These are phyloP conservation scores for Smutsia gigantea DNA, from an alignment of 2,797 vertebrate species.

Conservation along the genomic window DNA sequence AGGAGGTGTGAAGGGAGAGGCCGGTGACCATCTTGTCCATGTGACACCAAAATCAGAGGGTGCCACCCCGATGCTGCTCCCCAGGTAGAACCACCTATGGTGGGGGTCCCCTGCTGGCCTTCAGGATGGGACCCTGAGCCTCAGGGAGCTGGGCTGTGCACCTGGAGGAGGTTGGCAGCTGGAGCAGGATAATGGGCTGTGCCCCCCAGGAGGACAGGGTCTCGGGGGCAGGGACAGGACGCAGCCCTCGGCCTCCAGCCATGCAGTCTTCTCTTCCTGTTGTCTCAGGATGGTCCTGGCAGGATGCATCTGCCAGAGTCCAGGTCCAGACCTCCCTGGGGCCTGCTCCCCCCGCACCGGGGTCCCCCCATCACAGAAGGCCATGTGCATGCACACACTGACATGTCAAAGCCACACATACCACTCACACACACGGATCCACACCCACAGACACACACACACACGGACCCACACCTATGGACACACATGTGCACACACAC, in stretches of 20 bases:
- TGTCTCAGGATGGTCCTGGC: slow-evolving; percentile 84
- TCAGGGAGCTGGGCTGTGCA: neutral
- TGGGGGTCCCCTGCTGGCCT: neutral
- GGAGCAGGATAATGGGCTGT: neutral
- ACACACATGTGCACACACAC: neutral
- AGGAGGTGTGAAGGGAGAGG: neutral
- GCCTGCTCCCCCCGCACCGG: neutral
- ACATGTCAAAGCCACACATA: too few relatives aligned
- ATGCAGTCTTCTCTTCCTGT: slow-evolving; percentile 88
- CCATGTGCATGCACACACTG: neutral
- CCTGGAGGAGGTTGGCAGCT: neutral
- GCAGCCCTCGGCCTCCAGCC: slow-evolving; percentile 69
- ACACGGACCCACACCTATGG: too few relatives aligned
- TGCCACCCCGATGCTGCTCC: neutral
- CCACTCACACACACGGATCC: neutral
- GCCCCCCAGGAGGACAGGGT: slow-evolving; percentile 32
- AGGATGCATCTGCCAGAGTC: slow-evolving; percentile 91
- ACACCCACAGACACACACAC: neutral
- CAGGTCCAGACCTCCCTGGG: slow-evolving; percentile 84
- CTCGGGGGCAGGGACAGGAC: slow-evolving; percentile 58
- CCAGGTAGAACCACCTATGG: neutral
- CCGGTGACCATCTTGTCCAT: neutral
- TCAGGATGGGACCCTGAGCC: neutral
- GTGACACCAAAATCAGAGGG: neutral
- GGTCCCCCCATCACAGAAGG: neutral